These are phyloP conservation scores for Corydoras maculifer DNA, from an alignment of 2,113 vertebrate species.

Conservation along the genomic window DNA sequence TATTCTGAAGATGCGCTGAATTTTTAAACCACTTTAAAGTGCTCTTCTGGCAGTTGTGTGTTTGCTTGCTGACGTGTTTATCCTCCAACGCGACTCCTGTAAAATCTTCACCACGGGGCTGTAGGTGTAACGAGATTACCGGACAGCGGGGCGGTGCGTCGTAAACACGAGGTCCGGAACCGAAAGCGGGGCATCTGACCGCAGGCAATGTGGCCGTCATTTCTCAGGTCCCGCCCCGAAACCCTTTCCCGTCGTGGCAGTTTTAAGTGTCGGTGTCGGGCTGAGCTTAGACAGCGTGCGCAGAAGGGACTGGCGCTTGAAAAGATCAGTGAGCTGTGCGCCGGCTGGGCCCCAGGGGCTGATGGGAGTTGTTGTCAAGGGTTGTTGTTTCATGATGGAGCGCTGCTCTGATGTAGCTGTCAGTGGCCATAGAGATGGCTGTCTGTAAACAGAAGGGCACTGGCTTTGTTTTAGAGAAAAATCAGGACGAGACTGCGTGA, in stretches of 20 bases:
- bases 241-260: slow-evolving; percentile 20
- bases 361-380: slow-evolving; percentile 58
- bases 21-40: slow-evolving; percentile 64
- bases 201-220: background rate
- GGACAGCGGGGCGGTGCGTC: slow-evolving; percentile 53
- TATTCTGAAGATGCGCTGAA: slow-evolving; percentile 62
- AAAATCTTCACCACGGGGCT: slow-evolving; percentile 64
- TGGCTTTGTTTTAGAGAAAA: slow-evolving; percentile 8
- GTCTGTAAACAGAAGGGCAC: slow-evolving; percentile 21
- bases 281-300: slow-evolving; percentile 49
- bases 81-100: slow-evolving; percentile 49
- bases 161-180: slow-evolving; percentile 54
- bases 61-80: slow-evolving; percentile 64
- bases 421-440: slow-evolving; percentile 29
- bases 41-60: slow-evolving; percentile 57
- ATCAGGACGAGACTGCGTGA: slow-evolving; percentile 5
- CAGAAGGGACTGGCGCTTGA: slow-evolving; percentile 49
- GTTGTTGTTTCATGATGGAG: slow-evolving; percentile 59
- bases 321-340: slow-evolving; percentile 65
- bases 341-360: slow-evolving; percentile 53
- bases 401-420: slow-evolving; percentile 51
- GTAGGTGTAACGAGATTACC: slow-evolving; percentile 56
- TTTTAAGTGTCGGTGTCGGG: slow-evolving; percentile 59
- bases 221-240: slow-evolving; percentile 32
- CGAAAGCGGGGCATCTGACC: slow-evolving; percentile 27